These are phyloP conservation scores for Megalonaias nervosa DNA, from an alignment of 1,140 invertebrate genomes.

Conservation along the genomic window DNA sequence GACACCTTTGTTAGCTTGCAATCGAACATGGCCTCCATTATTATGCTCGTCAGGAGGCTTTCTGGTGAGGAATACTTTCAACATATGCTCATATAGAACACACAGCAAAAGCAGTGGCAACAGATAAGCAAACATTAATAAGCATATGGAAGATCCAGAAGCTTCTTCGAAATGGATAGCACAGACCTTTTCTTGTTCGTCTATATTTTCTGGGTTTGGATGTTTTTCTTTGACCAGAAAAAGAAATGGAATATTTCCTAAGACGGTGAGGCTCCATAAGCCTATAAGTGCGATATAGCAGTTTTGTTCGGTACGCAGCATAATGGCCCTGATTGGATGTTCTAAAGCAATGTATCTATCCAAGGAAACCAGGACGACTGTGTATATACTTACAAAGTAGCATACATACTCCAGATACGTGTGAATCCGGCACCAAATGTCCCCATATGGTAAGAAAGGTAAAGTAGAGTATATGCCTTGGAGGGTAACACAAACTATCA, in stretches of 20 bases:
- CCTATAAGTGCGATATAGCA: neutral
- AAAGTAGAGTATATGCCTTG: neutral
- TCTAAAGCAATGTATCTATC: slow-evolving; percentile 8
- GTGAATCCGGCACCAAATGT: slow-evolving; percentile 4
- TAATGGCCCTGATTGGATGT: neutral
- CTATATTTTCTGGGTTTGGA: no score
- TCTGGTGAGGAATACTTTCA: neutral
- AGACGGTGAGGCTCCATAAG: neutral
- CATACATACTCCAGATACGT: neutral
- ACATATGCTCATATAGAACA: neutral
- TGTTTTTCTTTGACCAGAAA: neutral
- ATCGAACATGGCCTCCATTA: neutral
- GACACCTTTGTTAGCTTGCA: neutral
- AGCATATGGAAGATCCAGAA: slow-evolving; percentile 1
- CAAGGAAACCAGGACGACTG: slow-evolving; percentile 7
- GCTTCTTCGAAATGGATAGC: neutral
- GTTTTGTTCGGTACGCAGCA: slow-evolving; percentile 5
- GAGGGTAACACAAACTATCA: slow-evolving; percentile 2
- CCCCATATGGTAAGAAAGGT: slow-evolving; percentile 3
- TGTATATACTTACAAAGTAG: slow-evolving; percentile 7
- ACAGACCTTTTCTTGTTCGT: neutral
- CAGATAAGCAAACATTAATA: slow-evolving; percentile 8
- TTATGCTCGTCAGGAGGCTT: neutral
- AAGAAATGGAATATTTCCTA: slow-evolving; percentile 9
- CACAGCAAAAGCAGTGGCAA: slow-evolving; percentile 5